These are phyloP conservation scores for Stenichneumon culpator DNA, from an alignment of 2,888 invertebrate genomes.

Conservation along the genomic window DNA sequence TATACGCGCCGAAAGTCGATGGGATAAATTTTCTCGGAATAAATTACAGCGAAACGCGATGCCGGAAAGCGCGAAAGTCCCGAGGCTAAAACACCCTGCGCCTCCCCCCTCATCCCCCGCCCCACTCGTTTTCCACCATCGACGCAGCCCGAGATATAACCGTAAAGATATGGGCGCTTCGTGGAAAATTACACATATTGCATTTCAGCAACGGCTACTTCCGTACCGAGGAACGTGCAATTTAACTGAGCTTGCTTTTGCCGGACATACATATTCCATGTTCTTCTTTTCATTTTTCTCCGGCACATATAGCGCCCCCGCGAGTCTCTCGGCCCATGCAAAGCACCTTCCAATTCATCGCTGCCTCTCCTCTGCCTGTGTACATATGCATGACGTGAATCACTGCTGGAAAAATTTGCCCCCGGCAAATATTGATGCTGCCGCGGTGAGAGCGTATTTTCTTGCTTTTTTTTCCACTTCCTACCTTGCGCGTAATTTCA, in stretches of 20 bases:
- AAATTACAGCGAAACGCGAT: constrained; percentile 66
- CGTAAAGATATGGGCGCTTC: constrained; percentile 58
- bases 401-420: constrained; percentile 63
- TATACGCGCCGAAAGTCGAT: constrained; percentile 42
- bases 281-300: constrained; percentile 30
- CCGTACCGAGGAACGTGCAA: constrained; percentile 63
- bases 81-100: constrained; percentile 39
- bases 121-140: constrained; percentile 15
- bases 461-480: constrained; percentile 21
- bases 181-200: constrained; percentile 71
- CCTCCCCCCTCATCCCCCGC: neutral
- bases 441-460: constrained; percentile 29
- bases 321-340: constrained; percentile 42
- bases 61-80: constrained; percentile 67
- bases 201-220: constrained; percentile 70
- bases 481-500: constrained; percentile 51
- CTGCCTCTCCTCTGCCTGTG: constrained; percentile 36
- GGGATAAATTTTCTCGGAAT: constrained; percentile 69
- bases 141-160: constrained; percentile 50
- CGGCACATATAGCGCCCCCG: neutral
- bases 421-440: constrained; percentile 57
- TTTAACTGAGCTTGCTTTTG: constrained; percentile 60
- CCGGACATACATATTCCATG: constrained; percentile 55
- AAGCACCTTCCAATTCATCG: constrained; percentile 28
- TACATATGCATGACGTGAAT: constrained; percentile 65